Evolutionary conservation across 1,140 invertebrate genomes (phyloP).

Genomic region (Periplaneta americana): DNA sequence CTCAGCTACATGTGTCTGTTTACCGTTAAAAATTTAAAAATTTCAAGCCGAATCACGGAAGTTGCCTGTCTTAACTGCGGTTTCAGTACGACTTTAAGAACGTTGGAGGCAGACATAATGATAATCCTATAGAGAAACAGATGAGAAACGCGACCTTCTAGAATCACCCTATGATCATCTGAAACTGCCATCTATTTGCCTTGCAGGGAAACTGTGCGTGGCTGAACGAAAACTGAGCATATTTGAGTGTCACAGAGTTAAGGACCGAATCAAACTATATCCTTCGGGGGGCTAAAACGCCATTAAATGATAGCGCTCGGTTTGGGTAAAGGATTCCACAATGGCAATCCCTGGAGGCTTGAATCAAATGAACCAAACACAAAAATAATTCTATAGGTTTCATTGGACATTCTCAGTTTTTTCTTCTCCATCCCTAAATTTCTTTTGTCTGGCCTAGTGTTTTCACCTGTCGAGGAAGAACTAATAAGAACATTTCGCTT

Average conservation of each 20-base stretch:
- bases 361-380: not conserved
- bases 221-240: not conserved
- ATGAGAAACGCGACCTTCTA: too few species aligned
- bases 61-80: not conserved
- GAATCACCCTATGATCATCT: not conserved
- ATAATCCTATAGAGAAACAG: not conserved
- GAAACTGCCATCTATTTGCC: not conserved
- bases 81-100: not conserved
- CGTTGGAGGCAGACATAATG: not conserved
- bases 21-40: not conserved
- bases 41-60: not conserved
- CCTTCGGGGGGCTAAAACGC: not conserved
- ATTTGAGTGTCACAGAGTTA: not conserved
- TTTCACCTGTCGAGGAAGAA: not conserved
- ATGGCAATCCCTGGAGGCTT: not conserved
- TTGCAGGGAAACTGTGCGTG: not conserved
- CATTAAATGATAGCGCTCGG: not conserved
- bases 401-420: not conserved
- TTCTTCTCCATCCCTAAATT: not conserved
- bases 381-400: not conserved
- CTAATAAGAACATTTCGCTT: not conserved
- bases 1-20: not conserved
- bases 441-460: not conserved
- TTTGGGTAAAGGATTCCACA: not conserved
- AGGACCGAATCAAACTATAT: not conserved